Conservation (phyloP, 2,797 vertebrate species). For the Danionella dracula region DNA sequence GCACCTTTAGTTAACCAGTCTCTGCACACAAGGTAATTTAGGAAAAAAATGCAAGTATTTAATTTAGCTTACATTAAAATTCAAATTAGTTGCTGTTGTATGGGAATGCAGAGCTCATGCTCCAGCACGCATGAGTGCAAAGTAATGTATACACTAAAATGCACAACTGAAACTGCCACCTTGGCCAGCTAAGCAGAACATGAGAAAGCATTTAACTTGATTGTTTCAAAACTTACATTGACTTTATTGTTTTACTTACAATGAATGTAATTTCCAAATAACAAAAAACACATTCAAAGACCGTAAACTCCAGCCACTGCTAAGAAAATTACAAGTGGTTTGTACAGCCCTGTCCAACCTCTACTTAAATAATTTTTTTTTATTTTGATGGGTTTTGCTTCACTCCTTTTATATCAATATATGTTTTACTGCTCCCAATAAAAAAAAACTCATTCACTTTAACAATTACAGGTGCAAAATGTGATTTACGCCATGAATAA, state of each 20-base stretch:
- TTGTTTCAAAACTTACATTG: background rate
- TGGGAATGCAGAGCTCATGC: background rate
- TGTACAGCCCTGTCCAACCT: background rate
- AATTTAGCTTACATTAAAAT: background rate
- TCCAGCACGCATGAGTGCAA: background rate
- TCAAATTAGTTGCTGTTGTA: too few relatives aligned
- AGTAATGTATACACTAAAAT: background rate
- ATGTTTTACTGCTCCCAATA: background rate
- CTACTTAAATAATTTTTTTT: background rate
- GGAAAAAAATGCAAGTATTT: background rate
- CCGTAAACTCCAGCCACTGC: background rate
- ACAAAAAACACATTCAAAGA: background rate
- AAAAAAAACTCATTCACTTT: too few relatives aligned
- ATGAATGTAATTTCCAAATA: conserved; percentile 2
- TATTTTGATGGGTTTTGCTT: background rate
- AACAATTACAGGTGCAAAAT: conserved; percentile 4
- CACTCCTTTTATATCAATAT: background rate
- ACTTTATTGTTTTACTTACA: too few relatives aligned
- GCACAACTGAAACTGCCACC: background rate
- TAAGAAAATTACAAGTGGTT: background rate
- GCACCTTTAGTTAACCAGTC: conserved; percentile 1
- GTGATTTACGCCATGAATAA: background rate
- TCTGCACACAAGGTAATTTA: too few relatives aligned
- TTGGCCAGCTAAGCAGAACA: conserved; percentile 4
- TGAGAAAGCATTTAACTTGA: conserved; percentile 14